Percentiles rank a stretch among this genome's conserved stretches.
These are phyloP conservation scores for Oreotrochilus melanogaster DNA, from an alignment of 2,113 vertebrate species.

Conservation along the genomic window DNA sequence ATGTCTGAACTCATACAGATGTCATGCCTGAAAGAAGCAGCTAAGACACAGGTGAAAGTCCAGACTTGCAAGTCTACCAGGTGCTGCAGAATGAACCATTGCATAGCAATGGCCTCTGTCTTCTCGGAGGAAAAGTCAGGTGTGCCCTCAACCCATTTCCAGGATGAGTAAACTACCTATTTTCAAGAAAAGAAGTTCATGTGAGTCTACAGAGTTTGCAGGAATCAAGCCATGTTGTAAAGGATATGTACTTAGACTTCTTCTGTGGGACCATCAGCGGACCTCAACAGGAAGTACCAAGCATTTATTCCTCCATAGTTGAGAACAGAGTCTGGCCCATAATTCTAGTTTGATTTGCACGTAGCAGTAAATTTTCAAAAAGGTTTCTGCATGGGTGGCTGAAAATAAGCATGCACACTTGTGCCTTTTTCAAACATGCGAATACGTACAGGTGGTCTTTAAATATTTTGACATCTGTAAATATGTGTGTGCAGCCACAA, in stretches of 20 bases:
- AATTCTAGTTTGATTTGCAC: neutral
- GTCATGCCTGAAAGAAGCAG: neutral
- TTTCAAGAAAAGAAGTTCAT: neutral
- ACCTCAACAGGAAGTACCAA: neutral
- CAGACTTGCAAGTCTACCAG: neutral
- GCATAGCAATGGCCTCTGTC: neutral
- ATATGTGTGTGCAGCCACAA: neutral
- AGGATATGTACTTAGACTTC: neutral
- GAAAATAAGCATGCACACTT: neutral
- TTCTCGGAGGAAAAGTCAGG: neutral
- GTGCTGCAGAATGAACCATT: too few relatives aligned
- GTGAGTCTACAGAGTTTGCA: neutral
- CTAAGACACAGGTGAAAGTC: neutral
- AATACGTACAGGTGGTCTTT: neutral
- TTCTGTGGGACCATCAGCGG: neutral
- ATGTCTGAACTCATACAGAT: neutral
- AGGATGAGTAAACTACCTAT: neutral
- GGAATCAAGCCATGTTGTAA: neutral
- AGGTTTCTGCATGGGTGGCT: fast-evolving
- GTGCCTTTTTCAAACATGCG: neutral
- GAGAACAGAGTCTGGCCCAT: neutral
- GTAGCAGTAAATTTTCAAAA: neutral
- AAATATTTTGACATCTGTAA: neutral
- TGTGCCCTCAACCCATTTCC: neutral
- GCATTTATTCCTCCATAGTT: neutral